phyloP scores from a whole-genome alignment of 2,888 invertebrate species.

The Sminthurides aquaticus region DNA sequence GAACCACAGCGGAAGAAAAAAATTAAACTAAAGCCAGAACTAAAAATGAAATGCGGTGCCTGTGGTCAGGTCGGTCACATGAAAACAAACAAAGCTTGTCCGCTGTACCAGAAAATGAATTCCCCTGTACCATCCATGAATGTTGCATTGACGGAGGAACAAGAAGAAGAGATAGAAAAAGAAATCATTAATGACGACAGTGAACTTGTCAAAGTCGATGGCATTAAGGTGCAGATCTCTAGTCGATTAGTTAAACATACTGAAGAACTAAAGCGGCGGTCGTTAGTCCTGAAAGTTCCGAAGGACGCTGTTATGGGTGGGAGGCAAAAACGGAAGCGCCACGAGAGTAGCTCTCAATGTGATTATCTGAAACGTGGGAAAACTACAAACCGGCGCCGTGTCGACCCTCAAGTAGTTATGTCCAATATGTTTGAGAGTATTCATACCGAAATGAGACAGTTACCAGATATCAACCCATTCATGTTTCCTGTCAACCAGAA shows the following conservation, averaged over 20 bases:
- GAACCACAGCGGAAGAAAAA: constrained; percentile 57
- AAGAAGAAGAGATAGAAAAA: constrained; percentile 68
- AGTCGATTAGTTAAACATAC: constrained; percentile 82
- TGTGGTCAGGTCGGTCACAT: constrained; percentile 78
- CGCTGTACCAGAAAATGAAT: constrained; percentile 70
- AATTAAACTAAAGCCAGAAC: constrained; percentile 73
- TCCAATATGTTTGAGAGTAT: constrained; percentile 86
- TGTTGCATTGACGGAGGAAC: constrained; percentile 69
- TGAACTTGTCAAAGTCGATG: constrained; percentile 85
- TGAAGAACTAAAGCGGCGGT: constrained; percentile 74
- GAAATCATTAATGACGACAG: constrained; percentile 66
- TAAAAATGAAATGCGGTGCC: constrained; percentile 91
- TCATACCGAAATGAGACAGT: constrained; percentile 80
- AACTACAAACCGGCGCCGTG: constrained; percentile 81
- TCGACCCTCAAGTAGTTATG: constrained; percentile 92
- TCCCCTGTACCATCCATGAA: constrained; percentile 58
- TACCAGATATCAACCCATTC: constrained; percentile 89
- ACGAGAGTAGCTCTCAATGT: constrained; percentile 63
- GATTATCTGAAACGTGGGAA: constrained; percentile 77
- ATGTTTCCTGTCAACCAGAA: constrained; percentile 85
- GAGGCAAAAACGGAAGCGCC: constrained; percentile 57
- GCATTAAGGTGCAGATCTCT: constrained; percentile 85
- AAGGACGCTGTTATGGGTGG: constrained; percentile 65
- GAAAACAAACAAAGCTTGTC: constrained; percentile 96
- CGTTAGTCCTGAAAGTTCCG: constrained; percentile 68